Evolutionary conservation across 2,888 invertebrate genomes (phyloP).

Genomic region (Venustoraphidia nigricollis): DNA sequence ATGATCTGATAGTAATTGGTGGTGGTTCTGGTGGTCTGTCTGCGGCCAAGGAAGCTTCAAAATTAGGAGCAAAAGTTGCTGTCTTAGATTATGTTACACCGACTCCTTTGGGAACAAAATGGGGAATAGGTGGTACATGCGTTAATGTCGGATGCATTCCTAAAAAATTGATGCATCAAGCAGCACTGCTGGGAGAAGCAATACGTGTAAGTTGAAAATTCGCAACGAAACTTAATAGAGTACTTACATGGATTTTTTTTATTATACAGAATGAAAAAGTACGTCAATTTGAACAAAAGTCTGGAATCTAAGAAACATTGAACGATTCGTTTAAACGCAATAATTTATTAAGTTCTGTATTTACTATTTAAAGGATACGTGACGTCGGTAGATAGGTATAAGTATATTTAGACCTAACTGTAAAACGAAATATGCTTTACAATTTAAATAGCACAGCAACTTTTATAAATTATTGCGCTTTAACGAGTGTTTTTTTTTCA

Average conservation of each 20-base stretch:
- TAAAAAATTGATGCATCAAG: slow-evolving; percentile 96
- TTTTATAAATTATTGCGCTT: no score
- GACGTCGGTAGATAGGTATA: no score
- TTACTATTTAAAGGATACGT: not conserved
- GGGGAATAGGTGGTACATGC: slow-evolving; percentile 95
- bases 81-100: slow-evolving; percentile 78
- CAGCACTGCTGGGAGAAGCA: slow-evolving; percentile 72
- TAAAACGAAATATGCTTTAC: no score
- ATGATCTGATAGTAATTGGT: slow-evolving; percentile 87
- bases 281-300: no score
- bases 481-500: no score
- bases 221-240: no score
- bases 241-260: no score
- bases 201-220: slow-evolving; percentile 46
- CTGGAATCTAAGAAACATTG: no score
- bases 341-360: not conserved
- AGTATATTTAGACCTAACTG: no score
- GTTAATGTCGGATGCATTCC: slow-evolving; percentile 97
- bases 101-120: slow-evolving; percentile 73
- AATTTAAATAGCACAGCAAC: no score
- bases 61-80: slow-evolving; percentile 66
- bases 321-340: not conserved
- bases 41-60: slow-evolving; percentile 79
- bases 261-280: no score
- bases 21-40: slow-evolving; percentile 94